Percentiles rank a stretch among this genome's conserved stretches.
phyloP scores from a whole-genome alignment of 2,888 invertebrate genomes.

The Platycnemis pennipes region DNA sequence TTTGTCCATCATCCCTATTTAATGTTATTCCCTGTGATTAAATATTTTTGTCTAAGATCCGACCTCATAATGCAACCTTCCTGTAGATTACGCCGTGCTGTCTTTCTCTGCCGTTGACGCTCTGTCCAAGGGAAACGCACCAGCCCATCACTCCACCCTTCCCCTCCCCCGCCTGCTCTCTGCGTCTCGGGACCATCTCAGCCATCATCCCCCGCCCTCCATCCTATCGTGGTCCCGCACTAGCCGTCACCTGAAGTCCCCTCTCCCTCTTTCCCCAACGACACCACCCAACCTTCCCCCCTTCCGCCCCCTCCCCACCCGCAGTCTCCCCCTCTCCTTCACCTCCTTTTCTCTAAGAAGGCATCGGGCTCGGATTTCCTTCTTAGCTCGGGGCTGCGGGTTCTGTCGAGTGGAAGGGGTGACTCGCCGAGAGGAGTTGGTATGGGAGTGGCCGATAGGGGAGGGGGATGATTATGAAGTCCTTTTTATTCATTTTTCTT shows the following conservation, averaged over 20 bases:
- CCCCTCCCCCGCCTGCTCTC: background rate
- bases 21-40: too few species aligned
- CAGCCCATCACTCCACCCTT: background rate
- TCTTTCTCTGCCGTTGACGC: background rate
- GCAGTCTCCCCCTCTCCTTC: background rate
- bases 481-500: background rate
- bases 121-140: background rate
- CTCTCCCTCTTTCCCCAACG: background rate
- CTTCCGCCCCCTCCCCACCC: background rate
- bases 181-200: background rate
- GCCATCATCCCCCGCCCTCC: background rate
- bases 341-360: background rate
- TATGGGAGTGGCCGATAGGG: background rate
- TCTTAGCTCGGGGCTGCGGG: slow-evolving; percentile 18
- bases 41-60: too few species aligned
- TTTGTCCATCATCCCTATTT: too few species aligned
- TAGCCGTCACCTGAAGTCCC: background rate
- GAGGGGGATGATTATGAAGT: background rate
- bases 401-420: background rate
- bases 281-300: background rate
- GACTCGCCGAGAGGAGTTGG: background rate
- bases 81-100: background rate
- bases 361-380: slow-evolving; percentile 43
- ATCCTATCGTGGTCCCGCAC: background rate
- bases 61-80: too few species aligned